Evolutionary conservation across 2,888 invertebrate genomes (phyloP).

Genomic region (Julus scandinavius): DNA sequence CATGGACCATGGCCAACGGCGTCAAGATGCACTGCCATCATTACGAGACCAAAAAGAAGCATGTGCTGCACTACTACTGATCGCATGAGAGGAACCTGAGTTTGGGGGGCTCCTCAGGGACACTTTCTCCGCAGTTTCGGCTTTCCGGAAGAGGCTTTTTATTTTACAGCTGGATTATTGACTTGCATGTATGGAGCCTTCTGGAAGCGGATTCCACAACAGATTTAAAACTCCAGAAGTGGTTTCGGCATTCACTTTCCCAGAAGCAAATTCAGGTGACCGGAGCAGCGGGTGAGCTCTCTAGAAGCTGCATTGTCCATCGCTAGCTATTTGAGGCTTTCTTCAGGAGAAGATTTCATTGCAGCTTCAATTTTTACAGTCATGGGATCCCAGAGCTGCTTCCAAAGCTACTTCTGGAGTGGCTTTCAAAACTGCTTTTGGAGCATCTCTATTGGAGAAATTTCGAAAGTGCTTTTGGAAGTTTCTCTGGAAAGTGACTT

Average conservation of each 20-base stretch:
- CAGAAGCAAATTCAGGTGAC: not conserved
- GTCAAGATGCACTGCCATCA: slow-evolving; percentile 47
- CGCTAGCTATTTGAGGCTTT: not conserved
- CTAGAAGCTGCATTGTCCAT: not conserved
- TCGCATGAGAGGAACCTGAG: not conserved
- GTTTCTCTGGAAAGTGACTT: too few relatives aligned
- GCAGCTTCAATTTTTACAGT: too few relatives aligned
- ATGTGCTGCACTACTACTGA: slow-evolving; percentile 17
- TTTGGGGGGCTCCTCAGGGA: not conserved
- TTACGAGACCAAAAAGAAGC: not conserved
- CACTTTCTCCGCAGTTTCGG: not conserved
- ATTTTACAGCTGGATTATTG: not conserved
- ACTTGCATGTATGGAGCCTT: not conserved
- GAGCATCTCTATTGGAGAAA: not conserved
- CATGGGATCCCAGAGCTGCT: not conserved
- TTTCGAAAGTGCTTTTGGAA: not conserved
- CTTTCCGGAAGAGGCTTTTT: too few relatives aligned
- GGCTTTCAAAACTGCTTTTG: too few relatives aligned
- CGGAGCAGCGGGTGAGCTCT: not conserved
- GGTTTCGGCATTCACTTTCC: not conserved
- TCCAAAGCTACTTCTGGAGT: not conserved
- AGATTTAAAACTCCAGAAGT: not conserved
- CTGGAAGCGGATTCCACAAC: not conserved
- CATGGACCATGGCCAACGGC: not conserved
- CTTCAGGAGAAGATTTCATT: too few relatives aligned